Percentiles rank a stretch among this genome's conserved stretches.
phyloP scores from a whole-genome alignment of 2,797 vertebrate genomes.

The Oryzias sinensis region DNA sequence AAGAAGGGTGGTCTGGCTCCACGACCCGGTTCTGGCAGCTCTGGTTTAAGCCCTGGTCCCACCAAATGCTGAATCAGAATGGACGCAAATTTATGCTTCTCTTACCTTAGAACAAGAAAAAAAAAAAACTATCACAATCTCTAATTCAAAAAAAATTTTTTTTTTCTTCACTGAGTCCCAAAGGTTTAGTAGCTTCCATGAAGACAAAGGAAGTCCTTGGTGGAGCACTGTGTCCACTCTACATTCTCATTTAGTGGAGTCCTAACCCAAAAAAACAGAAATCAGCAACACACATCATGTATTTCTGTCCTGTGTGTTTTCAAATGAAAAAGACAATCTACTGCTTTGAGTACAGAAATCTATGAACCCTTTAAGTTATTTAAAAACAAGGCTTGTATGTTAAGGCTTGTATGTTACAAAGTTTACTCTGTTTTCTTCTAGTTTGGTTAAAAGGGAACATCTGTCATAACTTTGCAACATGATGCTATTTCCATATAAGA shows the following conservation, averaged over 20 bases:
- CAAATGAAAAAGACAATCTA: constrained; percentile 26
- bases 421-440: constrained; percentile 59
- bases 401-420: constrained; percentile 52
- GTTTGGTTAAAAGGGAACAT: constrained; percentile 43
- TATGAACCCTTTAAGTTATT: constrained; percentile 66
- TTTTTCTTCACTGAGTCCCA: too few relatives aligned
- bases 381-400: constrained; percentile 45
- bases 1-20: too few relatives aligned
- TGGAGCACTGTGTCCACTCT: too few relatives aligned
- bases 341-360: constrained; percentile 37
- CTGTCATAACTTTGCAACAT: constrained; percentile 62
- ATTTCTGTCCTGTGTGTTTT: constrained; percentile 17
- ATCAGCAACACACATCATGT: constrained; percentile 21
- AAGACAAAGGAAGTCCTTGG: too few relatives aligned
- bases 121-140: too few relatives aligned
- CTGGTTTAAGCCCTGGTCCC: too few relatives aligned
- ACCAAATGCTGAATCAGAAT: too few relatives aligned
- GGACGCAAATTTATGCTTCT: too few relatives aligned
- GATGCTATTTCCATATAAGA: constrained; percentile 75
- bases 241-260: not conserved
- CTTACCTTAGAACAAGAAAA: too few relatives aligned
- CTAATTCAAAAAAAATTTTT: too few relatives aligned
- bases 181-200: too few relatives aligned
- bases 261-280: constrained; percentile 4
- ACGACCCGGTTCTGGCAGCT: too few relatives aligned